Evolutionary conservation across 1,140 invertebrate species (phyloP), one percentile per base, ranked within the genome.

Genomic region (Manduca sexta): DNA sequence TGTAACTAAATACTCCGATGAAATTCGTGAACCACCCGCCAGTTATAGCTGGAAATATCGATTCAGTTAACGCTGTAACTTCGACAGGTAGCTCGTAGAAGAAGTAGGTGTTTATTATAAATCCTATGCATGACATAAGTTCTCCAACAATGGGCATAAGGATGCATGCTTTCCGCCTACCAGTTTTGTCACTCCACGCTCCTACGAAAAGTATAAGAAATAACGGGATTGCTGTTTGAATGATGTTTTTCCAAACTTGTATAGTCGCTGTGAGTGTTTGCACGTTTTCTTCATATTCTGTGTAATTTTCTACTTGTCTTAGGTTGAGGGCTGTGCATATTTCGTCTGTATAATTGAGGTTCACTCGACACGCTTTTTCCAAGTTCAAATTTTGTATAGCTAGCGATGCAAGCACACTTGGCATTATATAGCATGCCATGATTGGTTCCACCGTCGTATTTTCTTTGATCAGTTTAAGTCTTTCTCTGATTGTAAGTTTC

Each of bases 1-100:
- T 93, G 64, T 96, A 97, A 71, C 94, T 96, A 74, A 96, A 97
- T n/a, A 93, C 90, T 10, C 93, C 93, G 88, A 97, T 94, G 56
- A 96, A 91, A 87, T 95, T 93, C 7, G 93, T 94, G 59, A 94
- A 94, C 90, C 92, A 95, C 1, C 94, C 94, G 2, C 94, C 94
- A 1, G 93, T 92, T 0, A 97, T 65, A 0, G 92, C 92, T 0
- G 93, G 93, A 71, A 93, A 93, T 11, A 94, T 77, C 0, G 92
- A 89, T 72, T 94, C 93, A 1, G 92, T 89, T 0, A 94, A 77
- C 0, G 91, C 92, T 11, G 91, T 88, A 1, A 89, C 91, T 80
- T 94, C 93, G 87, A 93, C 93, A 0, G 93, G 92, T 8, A 93
- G 64, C 60, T 92, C 89, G 57, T 92, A 87, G 60, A 92, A 92